Evolutionary conservation across 1,140 invertebrate genomes (phyloP).

Genomic region (Bicyclus anynana): DNA sequence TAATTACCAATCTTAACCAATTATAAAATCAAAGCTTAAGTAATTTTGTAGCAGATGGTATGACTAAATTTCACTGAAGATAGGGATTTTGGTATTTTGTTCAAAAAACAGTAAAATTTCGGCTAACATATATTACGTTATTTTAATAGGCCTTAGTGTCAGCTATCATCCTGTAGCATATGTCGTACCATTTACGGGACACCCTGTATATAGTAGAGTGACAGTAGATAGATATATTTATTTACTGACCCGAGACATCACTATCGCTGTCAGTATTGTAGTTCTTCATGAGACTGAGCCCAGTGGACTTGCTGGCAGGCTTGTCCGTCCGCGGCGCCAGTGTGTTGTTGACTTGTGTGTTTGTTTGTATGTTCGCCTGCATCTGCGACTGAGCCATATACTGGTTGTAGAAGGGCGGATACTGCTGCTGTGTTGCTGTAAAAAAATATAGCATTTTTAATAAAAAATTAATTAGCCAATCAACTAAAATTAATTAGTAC

Average conservation of each 20-base stretch:
- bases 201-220: too few relatives aligned
- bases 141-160: too few relatives aligned
- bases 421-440: conserved; percentile 29
- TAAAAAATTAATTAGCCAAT: background rate
- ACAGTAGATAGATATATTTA: background rate
- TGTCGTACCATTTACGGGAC: too few relatives aligned
- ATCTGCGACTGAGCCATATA: conserved; percentile 26
- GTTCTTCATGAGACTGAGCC: conserved; percentile 78
- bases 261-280: conserved; percentile 78
- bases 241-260: conserved; percentile 59
- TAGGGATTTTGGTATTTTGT: too few relatives aligned
- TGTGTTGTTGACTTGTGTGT: background rate
- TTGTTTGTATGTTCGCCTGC: conserved; percentile 6
- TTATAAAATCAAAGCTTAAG: too few relatives aligned
- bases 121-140: too few relatives aligned
- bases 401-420: conserved; percentile 44
- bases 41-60: too few relatives aligned
- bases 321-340: conserved; percentile 15
- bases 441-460: background rate
- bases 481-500: too few relatives aligned
- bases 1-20: too few relatives aligned
- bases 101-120: too few relatives aligned
- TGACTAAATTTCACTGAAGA: too few relatives aligned
- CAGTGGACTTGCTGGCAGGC: conserved; percentile 54
- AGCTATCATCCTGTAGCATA: too few relatives aligned